Percentiles rank a stretch among this genome's conserved stretches.
Evolutionary conservation across 2,888 invertebrate species (phyloP).

Genomic region (Macrosiphum euphorbiae): DNA sequence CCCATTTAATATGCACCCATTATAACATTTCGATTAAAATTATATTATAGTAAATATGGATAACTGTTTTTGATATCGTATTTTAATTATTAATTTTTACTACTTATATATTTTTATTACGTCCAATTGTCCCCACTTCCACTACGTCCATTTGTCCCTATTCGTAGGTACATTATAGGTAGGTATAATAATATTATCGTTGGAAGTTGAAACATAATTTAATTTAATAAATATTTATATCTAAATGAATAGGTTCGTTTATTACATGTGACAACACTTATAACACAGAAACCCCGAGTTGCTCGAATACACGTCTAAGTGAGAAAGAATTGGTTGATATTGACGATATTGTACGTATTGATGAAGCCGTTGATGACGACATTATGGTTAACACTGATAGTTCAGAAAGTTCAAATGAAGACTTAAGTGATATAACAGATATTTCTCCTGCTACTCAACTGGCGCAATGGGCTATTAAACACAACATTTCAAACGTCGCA

Average conservation of each 20-base stretch:
- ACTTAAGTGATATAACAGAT: neutral
- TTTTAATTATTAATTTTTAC: too few relatives aligned
- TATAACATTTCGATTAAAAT: too few relatives aligned
- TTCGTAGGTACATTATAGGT: neutral
- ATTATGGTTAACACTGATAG: neutral
- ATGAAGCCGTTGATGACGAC: neutral
- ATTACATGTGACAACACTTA: slow-evolving; percentile 4
- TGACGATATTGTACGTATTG: neutral
- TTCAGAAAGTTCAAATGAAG: slow-evolving; percentile 5
- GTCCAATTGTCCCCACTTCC: neutral
- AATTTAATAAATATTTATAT: neutral
- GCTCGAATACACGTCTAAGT: neutral
- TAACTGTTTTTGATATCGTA: too few relatives aligned
- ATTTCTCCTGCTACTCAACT: neutral
- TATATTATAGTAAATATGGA: too few relatives aligned
- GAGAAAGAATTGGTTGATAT: neutral
- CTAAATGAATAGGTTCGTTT: neutral
- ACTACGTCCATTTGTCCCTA: neutral
- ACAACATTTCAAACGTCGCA: neutral
- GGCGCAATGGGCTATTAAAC: neutral
- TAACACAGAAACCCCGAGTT: neutral
- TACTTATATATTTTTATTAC: too few relatives aligned
- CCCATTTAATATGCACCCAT: too few relatives aligned
- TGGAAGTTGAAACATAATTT: neutral
- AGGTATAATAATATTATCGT: too few relatives aligned